Conservation (phyloP, 2,888 invertebrate genomes). For the Anoncus sp. region DNA sequence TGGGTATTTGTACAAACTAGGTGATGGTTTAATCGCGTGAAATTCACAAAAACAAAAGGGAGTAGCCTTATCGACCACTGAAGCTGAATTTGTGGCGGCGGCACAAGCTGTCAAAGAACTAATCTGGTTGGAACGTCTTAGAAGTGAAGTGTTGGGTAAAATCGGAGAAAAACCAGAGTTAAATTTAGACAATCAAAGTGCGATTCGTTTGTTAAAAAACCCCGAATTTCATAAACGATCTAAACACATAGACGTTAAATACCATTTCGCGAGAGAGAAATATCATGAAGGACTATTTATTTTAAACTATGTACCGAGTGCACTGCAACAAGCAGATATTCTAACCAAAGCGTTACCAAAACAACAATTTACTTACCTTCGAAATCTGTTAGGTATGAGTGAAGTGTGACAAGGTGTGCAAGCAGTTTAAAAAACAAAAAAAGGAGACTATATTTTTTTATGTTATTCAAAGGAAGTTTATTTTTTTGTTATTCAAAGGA, state of each 20-base stretch:
- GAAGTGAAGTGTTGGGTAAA: constrained; percentile 39
- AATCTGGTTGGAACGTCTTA: constrained; percentile 47
- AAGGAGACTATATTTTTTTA: no score
- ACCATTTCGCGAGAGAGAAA: constrained; percentile 58
- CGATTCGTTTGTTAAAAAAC: constrained; percentile 58
- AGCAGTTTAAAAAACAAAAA: no score
- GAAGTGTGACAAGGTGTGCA: no score
- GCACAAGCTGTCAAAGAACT: constrained; percentile 64
- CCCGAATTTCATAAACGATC: constrained; percentile 54
- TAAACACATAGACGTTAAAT: constrained; percentile 58
- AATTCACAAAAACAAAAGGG: constrained; percentile 62
- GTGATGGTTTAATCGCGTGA: constrained; percentile 47
- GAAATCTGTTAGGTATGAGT: no score
- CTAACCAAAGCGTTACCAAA: constrained; percentile 46
- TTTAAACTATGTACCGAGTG: constrained; percentile 21
- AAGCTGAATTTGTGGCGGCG: constrained; percentile 69
- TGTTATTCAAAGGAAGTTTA: no score
- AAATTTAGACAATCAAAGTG: constrained; percentile 63
- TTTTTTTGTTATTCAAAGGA: no score
- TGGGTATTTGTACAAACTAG: constrained; percentile 50
- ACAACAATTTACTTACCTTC: constrained; percentile 12
- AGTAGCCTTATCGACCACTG: constrained; percentile 68
- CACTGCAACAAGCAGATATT: constrained; percentile 52
- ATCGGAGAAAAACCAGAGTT: constrained; percentile 32
- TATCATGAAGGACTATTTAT: constrained; percentile 33